These are phyloP conservation scores for Hyaena hyaena DNA, from an alignment of 2,113 vertebrate genomes.

Conservation along the genomic window DNA sequence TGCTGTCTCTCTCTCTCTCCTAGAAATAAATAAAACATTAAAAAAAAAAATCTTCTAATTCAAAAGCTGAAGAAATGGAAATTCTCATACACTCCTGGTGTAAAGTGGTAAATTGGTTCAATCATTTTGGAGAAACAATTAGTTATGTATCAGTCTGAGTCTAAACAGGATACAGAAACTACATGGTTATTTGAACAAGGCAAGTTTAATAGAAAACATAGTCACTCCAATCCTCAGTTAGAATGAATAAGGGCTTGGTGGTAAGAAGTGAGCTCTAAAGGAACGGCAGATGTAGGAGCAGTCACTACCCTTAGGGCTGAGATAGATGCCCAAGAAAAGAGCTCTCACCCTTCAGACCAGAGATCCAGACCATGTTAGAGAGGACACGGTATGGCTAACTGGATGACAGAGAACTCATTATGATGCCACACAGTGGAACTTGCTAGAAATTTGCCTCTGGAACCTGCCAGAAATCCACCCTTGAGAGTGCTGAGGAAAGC, in stretches of 20 bases:
- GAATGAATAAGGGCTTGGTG: neutral
- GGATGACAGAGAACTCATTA: neutral
- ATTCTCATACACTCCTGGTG: neutral
- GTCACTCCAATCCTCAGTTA: neutral
- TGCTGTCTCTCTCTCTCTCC: too few species aligned
- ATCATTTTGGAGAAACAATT: neutral
- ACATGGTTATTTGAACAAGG: neutral
- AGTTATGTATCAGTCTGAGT: neutral
- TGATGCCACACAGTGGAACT: neutral
- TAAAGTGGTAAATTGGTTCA: neutral
- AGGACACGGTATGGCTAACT: neutral
- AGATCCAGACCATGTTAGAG: neutral
- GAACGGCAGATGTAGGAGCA: neutral
- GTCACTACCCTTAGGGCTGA: neutral
- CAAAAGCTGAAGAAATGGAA: neutral
- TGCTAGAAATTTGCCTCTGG: neutral
- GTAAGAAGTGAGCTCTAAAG: neutral
- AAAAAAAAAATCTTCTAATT: slow-evolving; percentile 17
- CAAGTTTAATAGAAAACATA: neutral
- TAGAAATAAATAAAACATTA: too few species aligned
- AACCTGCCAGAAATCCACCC: neutral
- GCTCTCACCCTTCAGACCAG: neutral
- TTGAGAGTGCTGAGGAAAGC: neutral
- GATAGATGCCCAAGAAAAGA: neutral
- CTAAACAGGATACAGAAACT: neutral